These are phyloP conservation scores for Achroia grisella DNA, from an alignment of 1,140 invertebrate species.

Conservation along the genomic window DNA sequence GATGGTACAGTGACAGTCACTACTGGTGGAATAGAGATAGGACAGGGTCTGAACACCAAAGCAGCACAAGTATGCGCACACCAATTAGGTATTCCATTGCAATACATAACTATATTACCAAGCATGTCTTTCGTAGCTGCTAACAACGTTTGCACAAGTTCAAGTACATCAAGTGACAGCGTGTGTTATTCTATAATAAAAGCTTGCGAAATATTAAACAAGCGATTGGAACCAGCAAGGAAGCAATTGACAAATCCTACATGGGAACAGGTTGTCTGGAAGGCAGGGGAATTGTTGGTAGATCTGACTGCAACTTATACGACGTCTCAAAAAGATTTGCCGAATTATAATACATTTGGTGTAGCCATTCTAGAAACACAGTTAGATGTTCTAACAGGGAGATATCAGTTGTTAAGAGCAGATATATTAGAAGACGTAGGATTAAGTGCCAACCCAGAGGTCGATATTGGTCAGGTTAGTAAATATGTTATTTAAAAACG, in stretches of 20 bases:
- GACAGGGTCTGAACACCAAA: constrained; percentile 84
- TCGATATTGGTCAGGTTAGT: constrained; percentile 86
- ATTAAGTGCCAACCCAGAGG: constrained; percentile 23
- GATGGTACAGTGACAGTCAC: constrained; percentile 85
- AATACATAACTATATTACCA: constrained; percentile 80
- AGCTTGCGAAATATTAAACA: constrained; percentile 78
- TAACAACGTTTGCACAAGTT: constrained; percentile 81
- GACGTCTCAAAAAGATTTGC: constrained; percentile 59
- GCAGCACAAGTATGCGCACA: constrained; percentile 83
- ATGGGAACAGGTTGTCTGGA: constrained; percentile 80
- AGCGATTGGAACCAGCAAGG: constrained; percentile 78
- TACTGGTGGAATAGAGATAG: constrained; percentile 88
- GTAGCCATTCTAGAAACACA: constrained; percentile 79
- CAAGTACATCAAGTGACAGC: constrained; percentile 81
- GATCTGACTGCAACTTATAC: constrained; percentile 78
- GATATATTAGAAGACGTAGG: constrained; percentile 86
- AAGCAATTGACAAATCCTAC: constrained; percentile 73
- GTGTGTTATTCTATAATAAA: constrained; percentile 79
- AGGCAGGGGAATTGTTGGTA: constrained; percentile 75
- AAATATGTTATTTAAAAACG: neutral
- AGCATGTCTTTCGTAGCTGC: constrained; percentile 78
- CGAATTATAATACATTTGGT: constrained; percentile 76
- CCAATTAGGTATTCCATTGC: constrained; percentile 81
- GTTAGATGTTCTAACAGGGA: constrained; percentile 83
- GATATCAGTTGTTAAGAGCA: constrained; percentile 77